phyloP scores from a whole-genome alignment of 1,140 invertebrate species.

The Sycophila sp. region DNA sequence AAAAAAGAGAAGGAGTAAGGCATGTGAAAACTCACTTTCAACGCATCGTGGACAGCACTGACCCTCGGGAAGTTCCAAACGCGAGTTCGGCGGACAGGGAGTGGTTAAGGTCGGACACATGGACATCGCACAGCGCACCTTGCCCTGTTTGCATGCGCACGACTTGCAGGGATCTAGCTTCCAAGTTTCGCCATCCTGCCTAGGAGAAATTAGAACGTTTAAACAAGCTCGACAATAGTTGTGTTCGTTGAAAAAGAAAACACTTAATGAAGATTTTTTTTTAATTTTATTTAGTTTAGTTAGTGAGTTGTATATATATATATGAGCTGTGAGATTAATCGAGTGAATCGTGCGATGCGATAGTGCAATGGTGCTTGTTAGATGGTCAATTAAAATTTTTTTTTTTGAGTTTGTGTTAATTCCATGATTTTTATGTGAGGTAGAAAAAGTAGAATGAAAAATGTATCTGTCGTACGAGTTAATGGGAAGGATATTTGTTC shows the following conservation, averaged over 20 bases:
- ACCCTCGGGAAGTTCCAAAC: constrained; percentile 74
- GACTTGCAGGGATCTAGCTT: constrained; percentile 86
- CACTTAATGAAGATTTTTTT: no score
- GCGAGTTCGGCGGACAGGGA: constrained; percentile 79
- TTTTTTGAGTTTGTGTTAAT: no score
- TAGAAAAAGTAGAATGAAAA: no score
- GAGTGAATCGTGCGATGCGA: constrained; percentile 9
- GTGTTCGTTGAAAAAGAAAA: no score
- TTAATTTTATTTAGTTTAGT: no score
- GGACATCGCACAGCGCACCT: constrained; percentile 81
- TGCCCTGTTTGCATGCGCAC: constrained; percentile 82
- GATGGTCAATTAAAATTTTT: no score
- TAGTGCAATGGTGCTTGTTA: not conserved
- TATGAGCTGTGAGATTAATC: no score
- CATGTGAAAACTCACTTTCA: constrained; percentile 75
- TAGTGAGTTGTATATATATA: no score
- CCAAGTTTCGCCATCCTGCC: constrained; percentile 88
- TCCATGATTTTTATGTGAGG: no score
- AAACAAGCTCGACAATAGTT: constrained; percentile 47
- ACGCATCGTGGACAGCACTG: constrained; percentile 89
- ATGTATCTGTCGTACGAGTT: no score
- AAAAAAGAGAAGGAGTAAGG: no score
- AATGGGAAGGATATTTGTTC: no score
- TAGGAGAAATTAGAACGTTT: constrained; percentile 61
- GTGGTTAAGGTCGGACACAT: constrained; percentile 73